A percentile compares a stretch with the other conserved stretches of the same genome.
Evolutionary conservation across 2,888 invertebrate genomes (phyloP).

Genomic region (Caenorhabditis zanzibari): DNA sequence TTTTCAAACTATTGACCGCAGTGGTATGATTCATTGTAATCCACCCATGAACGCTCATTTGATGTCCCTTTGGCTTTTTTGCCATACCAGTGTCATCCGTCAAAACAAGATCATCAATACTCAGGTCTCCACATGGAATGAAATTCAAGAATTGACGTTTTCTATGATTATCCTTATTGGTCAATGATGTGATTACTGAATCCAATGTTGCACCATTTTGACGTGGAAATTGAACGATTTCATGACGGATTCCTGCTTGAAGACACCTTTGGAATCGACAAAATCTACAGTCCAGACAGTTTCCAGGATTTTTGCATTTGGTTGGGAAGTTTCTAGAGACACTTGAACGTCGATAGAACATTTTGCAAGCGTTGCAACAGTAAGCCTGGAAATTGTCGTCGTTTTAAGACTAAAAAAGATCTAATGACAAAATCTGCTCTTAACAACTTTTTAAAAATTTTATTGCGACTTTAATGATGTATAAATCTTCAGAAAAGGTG

Average conservation of each 20-base stretch:
- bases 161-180: background rate
- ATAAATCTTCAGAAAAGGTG: too few species aligned
- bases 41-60: too few species aligned
- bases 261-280: background rate
- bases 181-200: background rate
- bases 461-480: too few species aligned
- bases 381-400: background rate
- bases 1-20: too few species aligned
- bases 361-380: background rate
- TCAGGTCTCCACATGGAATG: too few species aligned
- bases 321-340: background rate
- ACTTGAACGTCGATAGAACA: background rate
- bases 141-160: background rate
- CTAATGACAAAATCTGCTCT: too few species aligned
- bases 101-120: too few species aligned
- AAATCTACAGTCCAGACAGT: background rate
- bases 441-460: too few species aligned
- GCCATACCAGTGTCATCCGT: too few species aligned
- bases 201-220: background rate
- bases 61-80: too few species aligned
- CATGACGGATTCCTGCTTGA: background rate
- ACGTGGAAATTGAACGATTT: background rate
- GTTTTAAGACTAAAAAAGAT: too few species aligned
- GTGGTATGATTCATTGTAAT: too few species aligned
- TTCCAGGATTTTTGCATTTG: background rate